These are phyloP conservation scores for Drosophila nigrodunni DNA, from an alignment of 1,140 invertebrate genomes.

Conservation along the genomic window DNA sequence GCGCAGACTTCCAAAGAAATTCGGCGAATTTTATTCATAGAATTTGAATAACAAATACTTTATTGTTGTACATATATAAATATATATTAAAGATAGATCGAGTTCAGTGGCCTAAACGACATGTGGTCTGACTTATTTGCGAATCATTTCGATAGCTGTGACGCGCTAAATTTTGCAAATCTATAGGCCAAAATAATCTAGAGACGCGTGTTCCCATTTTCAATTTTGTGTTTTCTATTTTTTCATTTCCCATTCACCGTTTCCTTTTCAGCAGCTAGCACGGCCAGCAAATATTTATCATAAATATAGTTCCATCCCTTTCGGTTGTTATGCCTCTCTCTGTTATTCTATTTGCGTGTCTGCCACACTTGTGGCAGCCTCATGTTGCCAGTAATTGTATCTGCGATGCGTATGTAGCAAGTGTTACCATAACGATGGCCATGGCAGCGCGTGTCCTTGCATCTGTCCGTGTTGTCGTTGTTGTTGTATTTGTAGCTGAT, in stretches of 20 bases:
- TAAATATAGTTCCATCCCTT: conserved; percentile 38
- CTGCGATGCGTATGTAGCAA: conserved; percentile 17
- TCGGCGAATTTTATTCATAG: background rate
- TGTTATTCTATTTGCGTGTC: conserved; percentile 2
- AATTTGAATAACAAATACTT: conserved; percentile 23
- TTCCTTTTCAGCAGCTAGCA: conserved; percentile 18
- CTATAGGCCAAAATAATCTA: conserved; percentile 11
- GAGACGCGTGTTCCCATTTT: background rate
- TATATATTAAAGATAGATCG: background rate
- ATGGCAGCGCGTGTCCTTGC: conserved; percentile 20
- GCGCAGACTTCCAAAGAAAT: conserved; percentile 10
- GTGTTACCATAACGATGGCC: conserved; percentile 18
- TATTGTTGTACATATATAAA: background rate
- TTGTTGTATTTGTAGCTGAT: conserved; percentile 13
- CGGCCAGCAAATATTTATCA: conserved; percentile 36
- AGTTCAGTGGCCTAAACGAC: background rate
- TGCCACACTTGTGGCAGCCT: conserved; percentile 46
- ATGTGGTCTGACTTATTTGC: conserved; percentile 2
- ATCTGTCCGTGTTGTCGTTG: conserved; percentile 8
- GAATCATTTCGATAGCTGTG: conserved; percentile 1
- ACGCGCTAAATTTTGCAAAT: conserved; percentile 23
- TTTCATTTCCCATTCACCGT: background rate
- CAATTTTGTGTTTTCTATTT: background rate
- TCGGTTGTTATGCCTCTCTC: background rate
- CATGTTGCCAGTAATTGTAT: conserved; percentile 38